A percentile compares a stretch with the other conserved stretches of the same genome.
phyloP scores from a whole-genome alignment of 1,140 invertebrate species.

The Chlorops oryzae region DNA sequence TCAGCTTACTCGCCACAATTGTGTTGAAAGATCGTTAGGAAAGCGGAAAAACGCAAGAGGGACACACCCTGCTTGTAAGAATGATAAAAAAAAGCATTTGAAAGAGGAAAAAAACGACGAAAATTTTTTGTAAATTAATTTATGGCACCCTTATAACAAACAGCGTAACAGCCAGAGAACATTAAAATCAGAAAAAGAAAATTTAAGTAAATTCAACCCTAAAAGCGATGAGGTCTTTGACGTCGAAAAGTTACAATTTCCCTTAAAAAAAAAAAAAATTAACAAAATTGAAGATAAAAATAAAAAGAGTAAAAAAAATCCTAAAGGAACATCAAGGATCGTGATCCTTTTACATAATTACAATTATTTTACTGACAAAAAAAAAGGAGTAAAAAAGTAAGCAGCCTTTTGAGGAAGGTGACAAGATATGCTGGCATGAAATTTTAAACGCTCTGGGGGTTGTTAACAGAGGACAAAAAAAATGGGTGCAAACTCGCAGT shows the following conservation, averaged over 20 bases:
- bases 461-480: no score
- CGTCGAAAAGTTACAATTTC: constrained; percentile 33
- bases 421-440: no score
- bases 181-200: constrained; percentile 15
- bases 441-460: no score
- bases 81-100: background rate
- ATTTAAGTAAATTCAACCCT: constrained; percentile 43
- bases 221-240: constrained; percentile 41
- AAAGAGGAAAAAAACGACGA: constrained; percentile 9
- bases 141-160: background rate
- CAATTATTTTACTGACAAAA: constrained; percentile 25
- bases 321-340: constrained; percentile 18
- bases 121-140: background rate
- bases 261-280: constrained; percentile 44
- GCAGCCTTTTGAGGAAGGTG: no score
- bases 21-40: constrained; percentile 29
- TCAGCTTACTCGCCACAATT: constrained; percentile 24
- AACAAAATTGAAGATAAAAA: no score
- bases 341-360: constrained; percentile 42
- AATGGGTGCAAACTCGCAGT: constrained; percentile 34
- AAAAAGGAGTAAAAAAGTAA: no score
- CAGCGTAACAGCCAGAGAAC: background rate
- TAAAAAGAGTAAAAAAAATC: no score
- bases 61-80: constrained; percentile 30
- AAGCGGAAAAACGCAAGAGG: no score